phyloP scores from a whole-genome alignment of 2,797 vertebrate genomes.

The Peromyscus nudipes region DNA sequence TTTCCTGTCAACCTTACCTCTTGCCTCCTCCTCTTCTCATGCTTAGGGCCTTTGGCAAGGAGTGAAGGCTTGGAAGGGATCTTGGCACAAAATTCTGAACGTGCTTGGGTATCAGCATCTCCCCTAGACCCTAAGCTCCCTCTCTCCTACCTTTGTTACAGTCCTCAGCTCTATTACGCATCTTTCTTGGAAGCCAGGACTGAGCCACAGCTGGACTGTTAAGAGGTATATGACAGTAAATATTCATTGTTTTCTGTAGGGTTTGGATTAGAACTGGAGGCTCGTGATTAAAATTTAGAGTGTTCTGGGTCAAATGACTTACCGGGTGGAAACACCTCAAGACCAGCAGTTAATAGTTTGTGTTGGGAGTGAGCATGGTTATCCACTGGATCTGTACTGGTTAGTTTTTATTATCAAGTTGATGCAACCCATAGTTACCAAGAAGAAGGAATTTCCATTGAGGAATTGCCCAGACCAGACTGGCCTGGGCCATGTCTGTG shows the following conservation, averaged over 20 bases:
- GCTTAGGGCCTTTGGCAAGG: background rate
- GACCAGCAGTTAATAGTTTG: background rate
- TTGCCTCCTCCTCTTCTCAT: background rate
- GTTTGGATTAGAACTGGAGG: background rate
- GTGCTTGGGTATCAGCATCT: background rate
- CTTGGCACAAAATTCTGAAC: background rate
- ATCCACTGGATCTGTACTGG: background rate
- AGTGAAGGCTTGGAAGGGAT: background rate
- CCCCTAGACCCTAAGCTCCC: conserved; percentile 4
- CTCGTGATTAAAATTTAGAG: background rate
- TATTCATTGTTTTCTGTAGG: background rate
- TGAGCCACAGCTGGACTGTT: background rate
- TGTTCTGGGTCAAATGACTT: background rate
- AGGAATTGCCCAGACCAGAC: background rate
- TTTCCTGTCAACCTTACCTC: background rate
- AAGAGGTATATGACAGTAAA: background rate
- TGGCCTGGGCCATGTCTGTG: background rate
- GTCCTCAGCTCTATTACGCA: background rate
- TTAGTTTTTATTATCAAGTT: too few relatives aligned
- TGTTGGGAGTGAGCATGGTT: background rate
- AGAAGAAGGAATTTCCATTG: background rate
- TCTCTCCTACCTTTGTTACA: background rate
- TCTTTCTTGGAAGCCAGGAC: conserved; percentile 41
- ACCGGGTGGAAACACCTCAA: background rate
- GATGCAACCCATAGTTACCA: background rate